Evolutionary conservation across 2,113 vertebrate species (phyloP).

Genomic region (Rhineura floridana): DNA sequence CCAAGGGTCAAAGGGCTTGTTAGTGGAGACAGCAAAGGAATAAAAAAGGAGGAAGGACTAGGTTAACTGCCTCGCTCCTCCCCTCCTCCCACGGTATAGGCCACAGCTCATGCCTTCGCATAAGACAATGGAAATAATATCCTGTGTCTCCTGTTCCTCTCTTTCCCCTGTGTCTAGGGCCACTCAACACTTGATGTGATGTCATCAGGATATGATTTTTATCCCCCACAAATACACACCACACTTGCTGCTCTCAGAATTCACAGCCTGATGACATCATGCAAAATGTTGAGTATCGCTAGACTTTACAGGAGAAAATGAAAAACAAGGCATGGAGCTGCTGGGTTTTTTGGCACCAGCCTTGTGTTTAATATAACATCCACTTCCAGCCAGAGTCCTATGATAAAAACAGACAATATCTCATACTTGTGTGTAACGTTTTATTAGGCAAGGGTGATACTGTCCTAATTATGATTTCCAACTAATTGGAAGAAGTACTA

Average conservation of each 20-base stretch:
- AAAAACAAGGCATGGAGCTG: neutral
- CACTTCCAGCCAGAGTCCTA: neutral
- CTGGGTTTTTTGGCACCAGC: neutral
- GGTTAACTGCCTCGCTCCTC: neutral
- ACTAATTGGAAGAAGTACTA: constrained; percentile 50
- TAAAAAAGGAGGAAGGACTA: neutral
- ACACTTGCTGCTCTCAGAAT: neutral
- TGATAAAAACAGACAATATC: neutral
- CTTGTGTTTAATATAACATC: neutral
- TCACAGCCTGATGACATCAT: neutral
- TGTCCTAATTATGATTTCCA: constrained; percentile 39
- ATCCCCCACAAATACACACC: no score
- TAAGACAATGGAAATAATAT: neutral
- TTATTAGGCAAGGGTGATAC: constrained; percentile 16
- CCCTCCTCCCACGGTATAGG: neutral
- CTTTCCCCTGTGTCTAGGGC: neutral
- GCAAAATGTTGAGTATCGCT: neutral
- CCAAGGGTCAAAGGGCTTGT: neutral
- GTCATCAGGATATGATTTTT: neutral
- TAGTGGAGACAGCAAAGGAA: neutral
- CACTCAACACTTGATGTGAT: neutral
- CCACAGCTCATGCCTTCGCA: neutral
- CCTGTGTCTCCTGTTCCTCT: neutral
- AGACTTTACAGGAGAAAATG: neutral
- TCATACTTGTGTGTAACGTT: neutral